Percentiles rank a stretch among this genome's conserved stretches.
phyloP scores from a whole-genome alignment of 2,888 invertebrate species.

The Agonopterix heracliana region DNA sequence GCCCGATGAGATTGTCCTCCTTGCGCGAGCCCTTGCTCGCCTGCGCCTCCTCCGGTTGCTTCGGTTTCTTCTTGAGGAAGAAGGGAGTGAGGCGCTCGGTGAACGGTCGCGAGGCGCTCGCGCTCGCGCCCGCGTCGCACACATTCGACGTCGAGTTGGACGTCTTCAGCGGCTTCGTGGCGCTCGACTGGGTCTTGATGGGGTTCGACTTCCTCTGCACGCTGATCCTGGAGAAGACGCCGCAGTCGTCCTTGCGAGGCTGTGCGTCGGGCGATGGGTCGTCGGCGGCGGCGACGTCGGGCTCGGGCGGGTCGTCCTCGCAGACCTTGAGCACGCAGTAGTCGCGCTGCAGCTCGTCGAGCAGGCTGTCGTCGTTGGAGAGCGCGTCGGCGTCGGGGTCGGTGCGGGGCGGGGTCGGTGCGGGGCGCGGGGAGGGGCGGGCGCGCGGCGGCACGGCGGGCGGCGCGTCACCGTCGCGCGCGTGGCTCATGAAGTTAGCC shows the following conservation, averaged over 20 bases:
- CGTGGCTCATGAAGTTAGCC: constrained; percentile 55
- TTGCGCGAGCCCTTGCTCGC: constrained; percentile 31
- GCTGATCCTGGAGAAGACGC: constrained; percentile 57
- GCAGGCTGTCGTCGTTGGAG: constrained; percentile 61
- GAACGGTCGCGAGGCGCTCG: constrained; percentile 41
- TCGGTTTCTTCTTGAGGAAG: constrained; percentile 63
- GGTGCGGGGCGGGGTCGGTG: constrained; percentile 24
- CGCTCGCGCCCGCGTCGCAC: constrained; percentile 48
- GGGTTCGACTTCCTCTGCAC: constrained; percentile 68
- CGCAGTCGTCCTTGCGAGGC: constrained; percentile 31
- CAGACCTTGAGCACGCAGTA: constrained; percentile 61
- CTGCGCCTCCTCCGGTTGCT: constrained; percentile 42
- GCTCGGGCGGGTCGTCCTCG: constrained; percentile 41
- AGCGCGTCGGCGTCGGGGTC: constrained; percentile 44
- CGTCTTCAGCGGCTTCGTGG: constrained; percentile 51
- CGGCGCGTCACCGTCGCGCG: constrained; percentile 38
- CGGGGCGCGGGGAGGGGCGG: constrained; percentile 25
- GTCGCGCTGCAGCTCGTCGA: constrained; percentile 61
- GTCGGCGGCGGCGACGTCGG: constrained; percentile 4
- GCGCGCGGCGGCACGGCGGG: constrained; percentile 53
- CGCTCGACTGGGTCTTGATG: constrained; percentile 46
- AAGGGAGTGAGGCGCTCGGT: constrained; percentile 66
- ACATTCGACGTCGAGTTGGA: constrained; percentile 68
- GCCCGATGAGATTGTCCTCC: constrained; percentile 62
- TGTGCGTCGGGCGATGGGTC: constrained; percentile 15